Evolutionary conservation across 2,113 vertebrate species (phyloP).

Genomic region (Leptosomus discolor): DNA sequence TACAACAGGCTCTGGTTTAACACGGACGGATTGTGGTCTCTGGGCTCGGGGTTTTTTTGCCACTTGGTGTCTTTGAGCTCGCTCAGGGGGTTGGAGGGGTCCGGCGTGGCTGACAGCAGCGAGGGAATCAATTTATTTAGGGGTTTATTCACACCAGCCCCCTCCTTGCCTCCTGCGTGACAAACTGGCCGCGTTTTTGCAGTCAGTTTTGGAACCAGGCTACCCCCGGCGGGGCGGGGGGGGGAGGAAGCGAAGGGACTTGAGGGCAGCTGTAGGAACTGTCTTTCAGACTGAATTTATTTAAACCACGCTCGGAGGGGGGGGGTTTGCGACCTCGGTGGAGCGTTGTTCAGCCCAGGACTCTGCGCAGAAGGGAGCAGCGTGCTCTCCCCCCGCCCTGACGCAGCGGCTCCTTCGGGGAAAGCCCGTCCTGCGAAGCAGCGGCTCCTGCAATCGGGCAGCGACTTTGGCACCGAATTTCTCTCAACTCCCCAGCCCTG

Average conservation of each 20-base stretch:
- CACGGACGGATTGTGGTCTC: not conserved
- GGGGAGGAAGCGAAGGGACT: not conserved
- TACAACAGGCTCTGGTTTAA: rapidly evolving
- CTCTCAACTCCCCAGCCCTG: rapidly evolving
- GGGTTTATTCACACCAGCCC: not conserved
- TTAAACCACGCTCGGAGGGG: rapidly evolving
- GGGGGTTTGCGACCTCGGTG: rapidly evolving
- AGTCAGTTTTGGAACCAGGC: not conserved
- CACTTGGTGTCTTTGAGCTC: not conserved
- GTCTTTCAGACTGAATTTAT: not conserved
- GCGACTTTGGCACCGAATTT: rapidly evolving
- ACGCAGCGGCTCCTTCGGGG: no score
- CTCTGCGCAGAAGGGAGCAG: not conserved
- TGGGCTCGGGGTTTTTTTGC: not conserved
- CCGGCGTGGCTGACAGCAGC: not conserved
- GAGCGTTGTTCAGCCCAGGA: not conserved
- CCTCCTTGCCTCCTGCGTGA: not conserved
- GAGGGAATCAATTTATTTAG: rapidly evolving
- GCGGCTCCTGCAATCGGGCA: rapidly evolving
- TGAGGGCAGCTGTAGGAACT: not conserved
- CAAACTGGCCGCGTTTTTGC: not conserved
- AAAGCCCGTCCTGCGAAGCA: not conserved
- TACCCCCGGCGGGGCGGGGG: rapidly evolving
- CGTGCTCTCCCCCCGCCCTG: rapidly evolving
- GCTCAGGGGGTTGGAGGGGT: rapidly evolving